Percentiles rank a stretch among this genome's conserved stretches.
Conservation (phyloP, 2,888 invertebrate genomes). For the Drosophila subquinaria region DNA sequence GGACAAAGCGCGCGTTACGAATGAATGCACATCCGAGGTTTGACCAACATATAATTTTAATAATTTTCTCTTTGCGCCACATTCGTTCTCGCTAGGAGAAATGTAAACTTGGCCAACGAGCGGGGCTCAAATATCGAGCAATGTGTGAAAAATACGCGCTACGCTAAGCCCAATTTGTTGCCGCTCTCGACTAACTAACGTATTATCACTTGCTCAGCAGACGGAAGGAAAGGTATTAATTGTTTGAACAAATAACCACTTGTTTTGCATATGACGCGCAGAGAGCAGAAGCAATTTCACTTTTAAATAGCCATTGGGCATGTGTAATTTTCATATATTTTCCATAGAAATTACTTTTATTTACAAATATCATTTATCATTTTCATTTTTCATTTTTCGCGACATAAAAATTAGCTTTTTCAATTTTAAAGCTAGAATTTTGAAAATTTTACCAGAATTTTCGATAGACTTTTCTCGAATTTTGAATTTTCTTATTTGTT, state of each 20-base stretch:
- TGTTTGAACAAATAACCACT: slow-evolving; percentile 49
- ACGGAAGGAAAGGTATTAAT: slow-evolving; percentile 51
- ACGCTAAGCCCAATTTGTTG: slow-evolving; percentile 22
- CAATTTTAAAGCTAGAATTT: no score
- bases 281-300: slow-evolving; percentile 60
- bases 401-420: no score
- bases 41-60: slow-evolving; percentile 69
- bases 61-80: slow-evolving; percentile 70
- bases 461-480: no score
- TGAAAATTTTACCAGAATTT: no score
- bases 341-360: background rate
- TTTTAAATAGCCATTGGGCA: slow-evolving; percentile 42
- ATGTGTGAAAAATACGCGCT: slow-evolving; percentile 68
- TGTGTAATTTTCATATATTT: slow-evolving; percentile 6
- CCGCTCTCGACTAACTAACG: slow-evolving; percentile 28
- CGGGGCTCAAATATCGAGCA: slow-evolving; percentile 66
- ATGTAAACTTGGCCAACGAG: slow-evolving; percentile 47
- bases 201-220: slow-evolving; percentile 9
- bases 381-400: no score
- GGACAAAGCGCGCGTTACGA: slow-evolving; percentile 67
- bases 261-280: slow-evolving; percentile 29
- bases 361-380: background rate
- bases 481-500: no score
- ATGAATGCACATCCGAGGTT: slow-evolving; percentile 65
- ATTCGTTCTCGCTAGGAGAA: slow-evolving; percentile 42